phyloP scores from a whole-genome alignment of 2,888 invertebrate species.

The Barypeithes pellucidus region DNA sequence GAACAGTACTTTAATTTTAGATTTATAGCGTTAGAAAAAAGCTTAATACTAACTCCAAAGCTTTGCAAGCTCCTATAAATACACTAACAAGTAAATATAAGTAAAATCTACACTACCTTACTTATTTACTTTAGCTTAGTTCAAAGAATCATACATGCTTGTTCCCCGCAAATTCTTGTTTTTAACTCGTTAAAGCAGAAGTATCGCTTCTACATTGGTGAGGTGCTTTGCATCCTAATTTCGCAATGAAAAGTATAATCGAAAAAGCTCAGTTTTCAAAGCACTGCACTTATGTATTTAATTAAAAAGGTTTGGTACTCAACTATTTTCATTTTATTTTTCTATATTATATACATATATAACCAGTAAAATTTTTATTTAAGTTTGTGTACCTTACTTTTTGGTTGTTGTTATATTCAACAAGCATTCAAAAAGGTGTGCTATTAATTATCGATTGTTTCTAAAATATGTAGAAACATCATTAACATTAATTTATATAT shows the following conservation, averaged over 20 bases:
- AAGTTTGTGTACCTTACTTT: slow-evolving; percentile 22
- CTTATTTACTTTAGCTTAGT: slow-evolving; percentile 10
- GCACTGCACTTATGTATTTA: slow-evolving; percentile 16
- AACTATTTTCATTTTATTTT: neutral
- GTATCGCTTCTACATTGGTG: slow-evolving; percentile 62
- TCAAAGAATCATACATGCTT: slow-evolving; percentile 62
- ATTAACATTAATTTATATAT: too few relatives aligned
- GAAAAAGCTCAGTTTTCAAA: neutral
- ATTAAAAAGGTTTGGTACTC: slow-evolving; percentile 16
- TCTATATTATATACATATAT: too few relatives aligned
- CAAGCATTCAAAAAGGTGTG: slow-evolving; percentile 5
- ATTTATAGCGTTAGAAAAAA: slow-evolving; percentile 11
- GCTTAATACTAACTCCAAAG: slow-evolving; percentile 35
- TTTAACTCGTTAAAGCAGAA: slow-evolving; percentile 62
- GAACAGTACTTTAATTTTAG: neutral
- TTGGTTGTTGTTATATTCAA: neutral
- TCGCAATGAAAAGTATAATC: neutral
- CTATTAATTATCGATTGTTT: neutral
- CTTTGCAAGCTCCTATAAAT: slow-evolving; percentile 9
- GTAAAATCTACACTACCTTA: slow-evolving; percentile 1
- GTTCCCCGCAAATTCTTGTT: slow-evolving; percentile 12
- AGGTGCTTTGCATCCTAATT: slow-evolving; percentile 47
- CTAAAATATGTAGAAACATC: neutral
- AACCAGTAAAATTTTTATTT: neutral
- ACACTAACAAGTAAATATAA: slow-evolving; percentile 15